phyloP scores from a whole-genome alignment of 1,140 invertebrate species.

The Hylaeus volcanicus region DNA sequence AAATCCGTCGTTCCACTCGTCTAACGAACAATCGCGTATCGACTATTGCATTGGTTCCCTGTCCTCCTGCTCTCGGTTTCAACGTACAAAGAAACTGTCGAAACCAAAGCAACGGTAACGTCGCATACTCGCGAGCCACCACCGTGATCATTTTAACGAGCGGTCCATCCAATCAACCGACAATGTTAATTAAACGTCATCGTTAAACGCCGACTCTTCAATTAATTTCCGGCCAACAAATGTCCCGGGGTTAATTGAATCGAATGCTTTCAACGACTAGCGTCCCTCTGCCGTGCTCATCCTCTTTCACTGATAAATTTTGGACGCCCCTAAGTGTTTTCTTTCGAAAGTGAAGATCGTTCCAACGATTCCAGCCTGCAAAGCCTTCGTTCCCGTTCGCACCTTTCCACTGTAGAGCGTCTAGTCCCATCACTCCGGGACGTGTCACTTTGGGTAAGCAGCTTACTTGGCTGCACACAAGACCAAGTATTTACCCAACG shows the following conservation, averaged over 20 bases:
- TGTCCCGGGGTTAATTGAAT: constrained; percentile 5
- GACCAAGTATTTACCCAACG: background rate
- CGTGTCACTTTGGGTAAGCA: background rate
- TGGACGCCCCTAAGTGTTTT: background rate
- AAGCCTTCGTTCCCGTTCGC: background rate
- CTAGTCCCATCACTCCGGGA: background rate
- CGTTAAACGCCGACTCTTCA: constrained; percentile 8
- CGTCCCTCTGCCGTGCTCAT: background rate
- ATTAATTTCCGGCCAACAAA: constrained; percentile 19
- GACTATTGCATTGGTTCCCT: constrained; percentile 4
- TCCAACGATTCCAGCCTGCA: background rate
- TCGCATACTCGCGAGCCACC: background rate
- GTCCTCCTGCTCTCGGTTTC: background rate
- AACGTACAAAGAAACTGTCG: constrained; percentile 1
- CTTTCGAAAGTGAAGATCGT: background rate
- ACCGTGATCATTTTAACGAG: background rate
- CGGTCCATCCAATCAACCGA: background rate
- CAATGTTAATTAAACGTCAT: constrained; percentile 22
- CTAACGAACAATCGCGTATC: constrained; percentile 1
- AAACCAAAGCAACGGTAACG: background rate
- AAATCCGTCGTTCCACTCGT: constrained; percentile 26
- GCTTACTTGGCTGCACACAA: background rate
- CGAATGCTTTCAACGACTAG: background rate
- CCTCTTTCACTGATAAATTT: background rate
- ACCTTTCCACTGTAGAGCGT: background rate